Base-by-base conservation (phyloP, 2,113 vertebrate species). In the Atractosteus spatula region DNA sequence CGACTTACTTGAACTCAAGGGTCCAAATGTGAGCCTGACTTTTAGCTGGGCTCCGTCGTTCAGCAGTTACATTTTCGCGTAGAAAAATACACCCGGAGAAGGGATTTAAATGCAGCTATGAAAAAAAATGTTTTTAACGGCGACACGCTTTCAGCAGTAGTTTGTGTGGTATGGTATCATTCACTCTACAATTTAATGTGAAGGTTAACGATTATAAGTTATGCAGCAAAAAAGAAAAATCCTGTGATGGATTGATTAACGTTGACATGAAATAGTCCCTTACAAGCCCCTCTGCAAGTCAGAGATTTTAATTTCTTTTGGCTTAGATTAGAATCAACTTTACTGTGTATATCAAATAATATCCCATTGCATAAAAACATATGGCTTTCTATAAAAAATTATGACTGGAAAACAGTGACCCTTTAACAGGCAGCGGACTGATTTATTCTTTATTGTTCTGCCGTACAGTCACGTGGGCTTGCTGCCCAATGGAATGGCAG, bases 391-490 rank as follows among this genome's bases (percentile, higher is more conserved):
- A 93, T 96, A 96, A 96, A 93, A 93, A 95, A 97, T 95, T 92
- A 95, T 89, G 90, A 93, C 91, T 91, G 90, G 90, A 94, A 95
- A 97, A 97, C 92, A 92, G 88, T 89, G 92, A 94, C 91, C 94
- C 94, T 94, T 96, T 97, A 96, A 96, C 96, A 95, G 94, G 90
- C 88, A 87, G 93, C 92, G 93, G 95, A 96, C 94, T 97, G 96
- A 98, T 98, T 97, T 98, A 98, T 95, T 92, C 93, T 94, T 96
- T 97, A 97, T 98, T 98, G 96, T 98, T 95, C 95, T 94, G 94
- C 87, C 85, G 86, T 89, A 81, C 87, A 87, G 86, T 80, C 96
- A 98, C 94, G 95, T 97, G 96, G 80, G 75, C 70, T 66, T 75
- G 80, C 86, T 83, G 86, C 86, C 96, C 96, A 97, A 97, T 97